Conservation (phyloP, 2,113 vertebrate species). For the Pedetes capensis region DNA sequence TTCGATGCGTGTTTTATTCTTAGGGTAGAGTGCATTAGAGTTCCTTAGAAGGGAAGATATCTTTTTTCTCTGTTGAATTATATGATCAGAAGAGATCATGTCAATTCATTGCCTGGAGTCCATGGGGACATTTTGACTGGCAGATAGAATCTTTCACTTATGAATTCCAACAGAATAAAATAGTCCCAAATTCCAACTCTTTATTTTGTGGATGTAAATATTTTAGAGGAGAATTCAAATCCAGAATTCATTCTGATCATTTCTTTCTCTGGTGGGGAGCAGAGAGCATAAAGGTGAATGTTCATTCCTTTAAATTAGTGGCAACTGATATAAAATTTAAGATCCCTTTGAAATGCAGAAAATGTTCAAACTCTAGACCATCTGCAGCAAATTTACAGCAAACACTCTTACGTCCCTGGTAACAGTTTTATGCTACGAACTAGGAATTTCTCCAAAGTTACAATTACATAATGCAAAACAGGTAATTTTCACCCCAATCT, state of each 20-base stretch:
- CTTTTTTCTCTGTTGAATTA: not conserved
- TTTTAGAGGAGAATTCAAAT: constrained; percentile 37
- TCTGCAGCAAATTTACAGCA: constrained; percentile 71
- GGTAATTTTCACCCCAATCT: constrained; percentile 61
- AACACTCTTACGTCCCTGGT: constrained; percentile 54
- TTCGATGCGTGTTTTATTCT: not conserved
- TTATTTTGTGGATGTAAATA: constrained; percentile 33
- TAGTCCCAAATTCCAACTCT: not conserved
- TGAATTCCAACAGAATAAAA: constrained; percentile 20
- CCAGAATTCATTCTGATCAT: constrained; percentile 43
- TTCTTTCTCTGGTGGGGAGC: not conserved
- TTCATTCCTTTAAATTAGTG: constrained; percentile 62
- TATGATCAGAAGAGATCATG: not conserved
- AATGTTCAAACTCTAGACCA: constrained; percentile 57
- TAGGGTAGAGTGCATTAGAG: not conserved
- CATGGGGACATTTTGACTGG: not conserved
- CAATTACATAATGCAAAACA: constrained; percentile 61
- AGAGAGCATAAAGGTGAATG: constrained; percentile 35
- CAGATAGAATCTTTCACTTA: not conserved
- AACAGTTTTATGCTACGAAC: constrained; percentile 60
- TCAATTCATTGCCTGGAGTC: not conserved
- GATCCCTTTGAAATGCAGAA: constrained; percentile 65
- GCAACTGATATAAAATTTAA: constrained; percentile 63
- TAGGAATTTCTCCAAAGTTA: constrained; percentile 67
- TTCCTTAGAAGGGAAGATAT: not conserved